phyloP scores from a whole-genome alignment of 2,888 invertebrate genomes.

The Teleiodes luculella region DNA sequence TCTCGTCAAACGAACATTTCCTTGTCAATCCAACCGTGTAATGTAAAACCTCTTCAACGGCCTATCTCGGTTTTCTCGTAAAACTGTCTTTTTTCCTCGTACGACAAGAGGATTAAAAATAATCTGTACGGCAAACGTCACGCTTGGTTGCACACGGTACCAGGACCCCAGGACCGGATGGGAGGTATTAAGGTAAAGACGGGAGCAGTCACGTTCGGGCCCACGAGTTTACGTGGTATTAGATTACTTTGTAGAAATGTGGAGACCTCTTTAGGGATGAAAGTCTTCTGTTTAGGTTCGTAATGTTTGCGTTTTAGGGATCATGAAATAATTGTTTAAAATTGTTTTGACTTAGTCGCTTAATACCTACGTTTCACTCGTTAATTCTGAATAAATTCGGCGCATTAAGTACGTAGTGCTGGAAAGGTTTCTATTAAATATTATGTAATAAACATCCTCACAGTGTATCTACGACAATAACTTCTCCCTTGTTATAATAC shows the following conservation, averaged over 20 bases:
- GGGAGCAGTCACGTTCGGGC: slow-evolving; percentile 17
- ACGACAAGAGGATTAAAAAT: slow-evolving; percentile 13
- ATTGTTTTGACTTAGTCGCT: no score
- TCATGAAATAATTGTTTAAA: no score
- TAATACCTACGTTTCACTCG: no score
- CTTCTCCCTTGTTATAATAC: no score
- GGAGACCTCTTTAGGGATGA: background rate
- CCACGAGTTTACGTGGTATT: slow-evolving; percentile 15
- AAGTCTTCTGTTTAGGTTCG: background rate
- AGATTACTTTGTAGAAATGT: background rate
- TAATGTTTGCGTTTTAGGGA: no score
- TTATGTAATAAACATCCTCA: no score
- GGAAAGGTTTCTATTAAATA: no score
- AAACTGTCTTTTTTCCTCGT: background rate
- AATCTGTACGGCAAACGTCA: slow-evolving; percentile 20
- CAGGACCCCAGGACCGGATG: slow-evolving; percentile 9
- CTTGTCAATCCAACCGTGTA: background rate
- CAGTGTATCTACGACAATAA: no score
- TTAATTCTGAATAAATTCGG: no score
- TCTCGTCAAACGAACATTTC: background rate
- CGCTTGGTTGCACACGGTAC: slow-evolving; percentile 23
- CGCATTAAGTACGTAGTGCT: no score
- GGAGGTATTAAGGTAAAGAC: slow-evolving; percentile 16
- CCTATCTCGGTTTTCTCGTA: slow-evolving; percentile 1
- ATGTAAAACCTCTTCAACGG: background rate